Conservation (phyloP, 2,797 vertebrate genomes). For the Chaunax sp. region DNA sequence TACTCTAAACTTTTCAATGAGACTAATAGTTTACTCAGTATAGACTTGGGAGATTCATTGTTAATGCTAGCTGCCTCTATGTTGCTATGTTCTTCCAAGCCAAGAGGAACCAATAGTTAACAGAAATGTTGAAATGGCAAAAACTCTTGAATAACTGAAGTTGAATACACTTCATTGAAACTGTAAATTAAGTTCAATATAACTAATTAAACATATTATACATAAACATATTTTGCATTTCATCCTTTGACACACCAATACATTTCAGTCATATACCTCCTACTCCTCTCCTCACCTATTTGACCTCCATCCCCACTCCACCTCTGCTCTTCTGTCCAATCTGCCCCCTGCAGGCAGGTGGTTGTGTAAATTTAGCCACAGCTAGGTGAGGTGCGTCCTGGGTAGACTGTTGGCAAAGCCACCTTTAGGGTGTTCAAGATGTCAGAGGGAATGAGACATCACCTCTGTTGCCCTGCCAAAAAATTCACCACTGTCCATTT, state of each 20-base stretch:
- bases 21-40: too few species aligned
- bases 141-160: too few species aligned
- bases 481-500: conserved; percentile 83
- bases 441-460: conserved; percentile 84
- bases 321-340: conserved; percentile 61
- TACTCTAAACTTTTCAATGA: too few species aligned
- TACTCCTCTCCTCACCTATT: conserved; percentile 18
- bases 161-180: too few species aligned
- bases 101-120: too few species aligned
- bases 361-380: conserved; percentile 81
- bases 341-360: conserved; percentile 79
- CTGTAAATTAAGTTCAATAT: too few species aligned
- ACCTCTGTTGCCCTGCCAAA: conserved; percentile 80
- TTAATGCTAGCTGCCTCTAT: too few species aligned
- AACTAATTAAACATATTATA: too few species aligned
- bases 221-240: too few species aligned
- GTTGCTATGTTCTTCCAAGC: too few species aligned
- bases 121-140: too few species aligned
- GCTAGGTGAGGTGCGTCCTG: conserved; percentile 83
- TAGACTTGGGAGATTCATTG: too few species aligned
- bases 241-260: conserved; percentile 21
- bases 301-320: conserved; percentile 50
- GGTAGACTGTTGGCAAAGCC: conserved; percentile 78
- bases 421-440: conserved; percentile 82
- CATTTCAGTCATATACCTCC: conserved; percentile 5